Percentiles rank a stretch among this genome's conserved stretches.
Evolutionary conservation across 2,888 invertebrate species (phyloP).

Genomic region (Macrophya annulata): DNA sequence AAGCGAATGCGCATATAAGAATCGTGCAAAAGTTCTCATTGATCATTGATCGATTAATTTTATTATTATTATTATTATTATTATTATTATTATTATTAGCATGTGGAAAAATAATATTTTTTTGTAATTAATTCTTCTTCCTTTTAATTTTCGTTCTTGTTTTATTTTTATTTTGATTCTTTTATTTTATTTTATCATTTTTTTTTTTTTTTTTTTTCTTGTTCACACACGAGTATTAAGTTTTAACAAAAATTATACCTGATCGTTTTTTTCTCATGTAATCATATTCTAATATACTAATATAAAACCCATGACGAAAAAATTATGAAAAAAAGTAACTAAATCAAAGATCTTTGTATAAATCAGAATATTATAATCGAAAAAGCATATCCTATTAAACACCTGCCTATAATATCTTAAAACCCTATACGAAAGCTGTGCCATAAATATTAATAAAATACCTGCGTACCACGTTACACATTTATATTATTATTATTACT

Average conservation of each 20-base stretch:
- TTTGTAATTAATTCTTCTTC: not conserved
- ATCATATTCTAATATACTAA: not conserved
- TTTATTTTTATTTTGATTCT: not conserved
- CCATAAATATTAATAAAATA: conserved; percentile 39
- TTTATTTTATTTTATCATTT: too few relatives aligned
- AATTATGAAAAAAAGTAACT: not conserved
- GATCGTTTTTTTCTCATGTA: not conserved
- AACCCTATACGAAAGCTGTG: conserved; percentile 28
- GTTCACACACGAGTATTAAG: not conserved
- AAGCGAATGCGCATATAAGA: conserved; percentile 61
- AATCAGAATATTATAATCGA: not conserved
- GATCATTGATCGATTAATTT: conserved; percentile 27
- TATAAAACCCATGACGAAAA: not conserved
- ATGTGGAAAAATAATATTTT: not conserved
- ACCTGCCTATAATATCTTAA: conserved; percentile 18
- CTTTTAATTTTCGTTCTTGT: not conserved
- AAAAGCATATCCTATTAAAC: conserved; percentile 36
- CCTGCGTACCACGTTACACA: not conserved
- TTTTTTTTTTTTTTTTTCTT: not conserved
- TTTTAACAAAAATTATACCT: not conserved
- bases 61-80: too few relatives aligned
- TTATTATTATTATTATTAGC: too few relatives aligned
- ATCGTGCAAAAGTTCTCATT: conserved; percentile 31
- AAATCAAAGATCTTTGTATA: conserved; percentile 26
- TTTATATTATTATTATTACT: conserved; percentile 26